Percentiles rank a stretch among this genome's conserved stretches.
These are phyloP conservation scores for Epirrhoe alternata DNA, from an alignment of 2,888 invertebrate genomes.

Conservation along the genomic window DNA sequence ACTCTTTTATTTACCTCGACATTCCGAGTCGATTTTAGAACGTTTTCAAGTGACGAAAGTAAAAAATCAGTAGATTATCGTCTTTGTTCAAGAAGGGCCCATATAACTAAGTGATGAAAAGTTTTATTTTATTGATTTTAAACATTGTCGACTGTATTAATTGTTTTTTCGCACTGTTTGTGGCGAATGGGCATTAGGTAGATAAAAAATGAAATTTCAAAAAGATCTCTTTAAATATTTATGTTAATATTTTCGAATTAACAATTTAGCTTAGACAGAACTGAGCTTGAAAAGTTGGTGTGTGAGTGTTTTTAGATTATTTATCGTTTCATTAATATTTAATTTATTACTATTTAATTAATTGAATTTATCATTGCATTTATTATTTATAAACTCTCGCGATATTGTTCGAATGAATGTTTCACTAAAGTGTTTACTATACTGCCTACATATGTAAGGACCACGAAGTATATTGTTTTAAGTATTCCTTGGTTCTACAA, in stretches of 20 bases:
- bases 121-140: too few species aligned
- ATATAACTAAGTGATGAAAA: too few species aligned
- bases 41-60: too few species aligned
- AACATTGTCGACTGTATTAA: too few species aligned
- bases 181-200: constrained; percentile 53
- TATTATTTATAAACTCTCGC: constrained; percentile 36
- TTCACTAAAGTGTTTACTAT: background rate
- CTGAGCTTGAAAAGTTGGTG: constrained; percentile 26
- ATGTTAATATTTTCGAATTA: constrained; percentile 43
- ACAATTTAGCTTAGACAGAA: constrained; percentile 33
- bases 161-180: too few species aligned
- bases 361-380: constrained; percentile 45
- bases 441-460: background rate
- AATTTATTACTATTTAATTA: constrained; percentile 26
- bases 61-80: too few species aligned
- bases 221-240: constrained; percentile 65
- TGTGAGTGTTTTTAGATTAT: constrained; percentile 23
- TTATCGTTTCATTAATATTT: constrained; percentile 10
- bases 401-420: background rate
- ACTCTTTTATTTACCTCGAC: too few species aligned
- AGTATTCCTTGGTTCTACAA: background rate
- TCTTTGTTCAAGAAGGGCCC: too few species aligned
- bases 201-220: constrained; percentile 47
- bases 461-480: background rate
- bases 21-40: too few species aligned